Base-by-base conservation (phyloP, 2,113 vertebrate genomes). In the Protobothrops mucrosquamatus region DNA sequence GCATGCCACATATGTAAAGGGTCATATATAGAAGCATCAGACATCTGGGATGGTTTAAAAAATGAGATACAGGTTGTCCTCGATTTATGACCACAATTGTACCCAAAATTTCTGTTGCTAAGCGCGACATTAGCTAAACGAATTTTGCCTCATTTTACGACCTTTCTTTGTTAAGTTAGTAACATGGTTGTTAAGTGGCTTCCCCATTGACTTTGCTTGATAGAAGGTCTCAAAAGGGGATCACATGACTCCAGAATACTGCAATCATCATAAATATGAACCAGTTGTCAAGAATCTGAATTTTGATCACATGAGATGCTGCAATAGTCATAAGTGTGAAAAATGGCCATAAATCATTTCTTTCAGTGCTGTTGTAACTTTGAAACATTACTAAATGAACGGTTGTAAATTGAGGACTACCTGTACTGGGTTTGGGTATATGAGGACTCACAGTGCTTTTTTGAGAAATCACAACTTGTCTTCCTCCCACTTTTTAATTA, bases 401-500 rank as follows among this genome's bases (percentile, higher is more conserved):
- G 15, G 34, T 10, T 56, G 14, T 57, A 48, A 51, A 3, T 43
- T 24, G 46, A 15, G 20, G 8, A 56, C 46, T 18, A 15, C 14
- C 64, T 69, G 14, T 69, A 46, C 34, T 91, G 26, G 46, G 5
- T 69, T 51, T 54, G 6, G 24, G 10, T 46, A 23, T 43, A 89
- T 12, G 23, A 57, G 54, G 7, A 43, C 46, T 85, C 22, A 2
- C 8, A 43, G 9, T 54, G 81, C 46, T 52, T 7, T 85, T 90
- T 64, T 54, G 64, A 46, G 56, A 43, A 39, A 57, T 43, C 34
- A 43, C 88, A 20, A 69, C 12, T 48, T 61, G 3, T 7, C 81
- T 59, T 43, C 61, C 43, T 86, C 26, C 74, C 6, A 88, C 8
- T 92, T 95, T 51, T 91, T 90, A 96, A 90, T 85, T 61, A 85